Percentiles rank a stretch among this genome's conserved stretches.
phyloP scores from a whole-genome alignment of 1,140 invertebrate genomes.

The Orussus abietinus region DNA sequence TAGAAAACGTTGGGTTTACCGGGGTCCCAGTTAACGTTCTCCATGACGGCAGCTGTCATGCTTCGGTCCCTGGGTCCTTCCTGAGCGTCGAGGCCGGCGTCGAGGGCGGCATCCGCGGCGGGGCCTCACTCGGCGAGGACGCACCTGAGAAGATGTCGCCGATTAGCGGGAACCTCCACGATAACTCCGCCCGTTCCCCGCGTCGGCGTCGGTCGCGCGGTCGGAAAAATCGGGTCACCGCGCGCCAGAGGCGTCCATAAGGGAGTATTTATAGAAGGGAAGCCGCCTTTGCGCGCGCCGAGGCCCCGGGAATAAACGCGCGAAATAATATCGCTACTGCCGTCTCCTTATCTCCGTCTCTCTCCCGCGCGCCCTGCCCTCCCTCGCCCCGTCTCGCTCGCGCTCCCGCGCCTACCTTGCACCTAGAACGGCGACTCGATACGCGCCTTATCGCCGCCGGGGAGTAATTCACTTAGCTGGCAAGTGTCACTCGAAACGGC shows the following conservation, averaged over 20 bases:
- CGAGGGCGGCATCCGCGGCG: constrained; percentile 7
- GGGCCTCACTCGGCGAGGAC: constrained; percentile 6
- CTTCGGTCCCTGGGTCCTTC: constrained; percentile 26
- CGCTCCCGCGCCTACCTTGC: too few species aligned
- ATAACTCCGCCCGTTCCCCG: neutral
- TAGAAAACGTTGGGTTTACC: constrained; percentile 47
- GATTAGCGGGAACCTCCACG: neutral
- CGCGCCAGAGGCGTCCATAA: too few species aligned
- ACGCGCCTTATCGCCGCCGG: constrained; percentile 32
- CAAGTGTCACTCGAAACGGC: constrained; percentile 39
- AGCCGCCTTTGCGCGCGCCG: too few species aligned
- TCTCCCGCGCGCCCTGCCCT: too few species aligned
- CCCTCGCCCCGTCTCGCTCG: too few species aligned
- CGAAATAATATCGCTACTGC: neutral
- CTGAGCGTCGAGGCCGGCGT: too few species aligned
- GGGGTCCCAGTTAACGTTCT: constrained; percentile 63
- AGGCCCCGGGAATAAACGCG: neutral
- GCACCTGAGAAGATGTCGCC: neutral
- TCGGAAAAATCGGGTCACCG: constrained; percentile 13
- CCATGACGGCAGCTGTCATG: constrained; percentile 61
- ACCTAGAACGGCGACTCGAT: too few species aligned
- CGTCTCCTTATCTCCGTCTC: neutral
- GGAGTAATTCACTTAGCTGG: constrained; percentile 49
- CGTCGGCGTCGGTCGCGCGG: constrained; percentile 12
- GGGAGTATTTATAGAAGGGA: too few species aligned